Conservation (phyloP, 2,797 vertebrate genomes). For the Hippoglossus hippoglossus region DNA sequence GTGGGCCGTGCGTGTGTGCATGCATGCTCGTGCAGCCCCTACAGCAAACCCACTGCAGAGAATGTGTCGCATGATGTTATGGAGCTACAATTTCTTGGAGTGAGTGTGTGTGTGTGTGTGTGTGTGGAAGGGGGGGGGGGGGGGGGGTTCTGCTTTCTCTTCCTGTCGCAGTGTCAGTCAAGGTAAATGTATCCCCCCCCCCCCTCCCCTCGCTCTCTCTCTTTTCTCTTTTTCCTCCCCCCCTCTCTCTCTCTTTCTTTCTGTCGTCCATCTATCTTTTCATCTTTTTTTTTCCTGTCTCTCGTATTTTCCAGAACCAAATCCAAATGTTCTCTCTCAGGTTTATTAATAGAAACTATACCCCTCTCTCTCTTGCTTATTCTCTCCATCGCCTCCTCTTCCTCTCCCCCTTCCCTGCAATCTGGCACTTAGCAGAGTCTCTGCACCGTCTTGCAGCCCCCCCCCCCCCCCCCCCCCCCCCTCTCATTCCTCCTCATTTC, state of each 20-base stretch:
- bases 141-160: conserved; percentile 68
- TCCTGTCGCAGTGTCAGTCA: conserved; percentile 80
- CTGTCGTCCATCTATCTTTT: conserved; percentile 16
- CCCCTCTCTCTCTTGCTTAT: conserved; percentile 36
- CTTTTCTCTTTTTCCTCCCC: conserved; percentile 38
- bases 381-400: conserved; percentile 32
- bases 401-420: conserved; percentile 36
- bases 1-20: too few species aligned
- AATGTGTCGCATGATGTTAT: conserved; percentile 71
- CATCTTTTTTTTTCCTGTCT: conserved; percentile 18
- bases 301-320: conserved; percentile 60
- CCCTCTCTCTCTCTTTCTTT: conserved; percentile 48
- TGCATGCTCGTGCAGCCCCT: conserved; percentile 30
- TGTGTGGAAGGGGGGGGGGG: not conserved
- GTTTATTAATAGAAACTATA: conserved; percentile 70
- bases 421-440: conserved; percentile 39
- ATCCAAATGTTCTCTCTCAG: conserved; percentile 53
- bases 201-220: conserved; percentile 7
- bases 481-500: not conserved
- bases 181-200: conserved; percentile 72
- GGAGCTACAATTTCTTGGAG: conserved; percentile 67
- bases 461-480: not conserved
- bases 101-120: not conserved
- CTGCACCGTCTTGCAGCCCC: conserved; percentile 19
- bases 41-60: conserved; percentile 66